Percentiles rank a stretch among this genome's conserved stretches.
These are phyloP conservation scores for Toxostoma redivivum DNA, from an alignment of 2,113 vertebrate genomes.

Conservation along the genomic window DNA sequence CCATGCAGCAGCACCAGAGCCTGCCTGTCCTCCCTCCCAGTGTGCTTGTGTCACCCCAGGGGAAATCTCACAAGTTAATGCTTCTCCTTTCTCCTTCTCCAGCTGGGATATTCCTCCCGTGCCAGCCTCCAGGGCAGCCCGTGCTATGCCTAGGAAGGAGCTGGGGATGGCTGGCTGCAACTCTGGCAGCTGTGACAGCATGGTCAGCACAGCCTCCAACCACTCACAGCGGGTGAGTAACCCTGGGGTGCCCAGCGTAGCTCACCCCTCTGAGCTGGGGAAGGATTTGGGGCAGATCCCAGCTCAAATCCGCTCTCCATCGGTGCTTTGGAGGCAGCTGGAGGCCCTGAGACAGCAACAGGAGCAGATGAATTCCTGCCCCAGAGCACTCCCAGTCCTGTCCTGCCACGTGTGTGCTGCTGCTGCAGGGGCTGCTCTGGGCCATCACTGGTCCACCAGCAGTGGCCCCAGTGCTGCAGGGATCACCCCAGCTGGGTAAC, in stretches of 20 bases:
- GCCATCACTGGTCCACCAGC: fast-evolving
- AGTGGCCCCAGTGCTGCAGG: not conserved
- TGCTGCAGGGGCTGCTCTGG: not conserved
- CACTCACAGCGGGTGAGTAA: conserved; percentile 79
- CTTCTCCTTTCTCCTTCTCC: not conserved
- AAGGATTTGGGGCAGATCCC: not conserved
- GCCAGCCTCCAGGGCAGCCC: not conserved
- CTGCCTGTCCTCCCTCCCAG: not conserved
- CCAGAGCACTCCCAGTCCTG: not conserved
- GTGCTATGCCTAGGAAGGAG: conserved; percentile 82
- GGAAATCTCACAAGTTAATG: not conserved
- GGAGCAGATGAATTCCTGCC: not conserved
- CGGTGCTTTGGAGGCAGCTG: not conserved
- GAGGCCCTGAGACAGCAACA: not conserved
- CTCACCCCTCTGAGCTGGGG: not conserved
- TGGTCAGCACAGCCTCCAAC: conserved; percentile 77
- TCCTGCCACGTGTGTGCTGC: fast-evolving
- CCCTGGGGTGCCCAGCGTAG: not conserved
- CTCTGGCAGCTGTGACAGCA: conserved; percentile 82
- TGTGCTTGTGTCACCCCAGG: fast-evolving
- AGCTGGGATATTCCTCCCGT: not conserved
- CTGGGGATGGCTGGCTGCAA: conserved; percentile 74
- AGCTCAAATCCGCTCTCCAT: not conserved
- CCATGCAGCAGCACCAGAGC: not conserved
- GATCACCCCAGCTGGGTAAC: not conserved